Evolutionary conservation across 2,888 invertebrate genomes (phyloP).

Genomic region (Thyatira batis): DNA sequence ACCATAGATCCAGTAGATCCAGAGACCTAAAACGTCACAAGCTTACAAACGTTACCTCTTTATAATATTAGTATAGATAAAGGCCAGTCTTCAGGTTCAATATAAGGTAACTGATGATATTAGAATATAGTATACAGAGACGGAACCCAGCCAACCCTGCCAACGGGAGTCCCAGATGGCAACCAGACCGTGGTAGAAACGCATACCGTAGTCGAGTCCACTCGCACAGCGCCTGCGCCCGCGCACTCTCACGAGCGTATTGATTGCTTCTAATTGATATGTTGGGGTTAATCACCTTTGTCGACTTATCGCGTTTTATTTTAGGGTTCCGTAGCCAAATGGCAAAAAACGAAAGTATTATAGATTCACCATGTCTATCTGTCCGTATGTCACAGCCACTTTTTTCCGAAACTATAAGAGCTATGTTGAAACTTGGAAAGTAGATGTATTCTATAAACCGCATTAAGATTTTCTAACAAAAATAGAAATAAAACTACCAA

Average conservation of each 20-base stretch:
- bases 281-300: not conserved
- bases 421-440: no score
- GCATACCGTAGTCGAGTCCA: slow-evolving; percentile 14
- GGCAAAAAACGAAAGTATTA: no score
- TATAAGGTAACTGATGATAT: not conserved
- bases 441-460: no score
- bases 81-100: not conserved
- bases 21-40: not conserved
- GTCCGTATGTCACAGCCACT: no score
- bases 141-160: slow-evolving; percentile 18
- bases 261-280: not conserved
- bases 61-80: not conserved
- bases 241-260: not conserved
- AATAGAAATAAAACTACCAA: no score
- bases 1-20: no score
- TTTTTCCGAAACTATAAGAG: no score
- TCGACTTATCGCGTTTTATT: not conserved
- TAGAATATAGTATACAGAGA: slow-evolving; percentile 2
- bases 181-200: slow-evolving; percentile 28
- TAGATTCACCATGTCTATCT: not conserved
- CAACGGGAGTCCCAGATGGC: slow-evolving; percentile 12
- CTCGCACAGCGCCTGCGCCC: not conserved
- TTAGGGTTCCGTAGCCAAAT: no score
- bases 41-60: no score
- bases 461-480: no score